Conservation (phyloP, 2,888 invertebrate species). For the Scrobipalpa costella region DNA sequence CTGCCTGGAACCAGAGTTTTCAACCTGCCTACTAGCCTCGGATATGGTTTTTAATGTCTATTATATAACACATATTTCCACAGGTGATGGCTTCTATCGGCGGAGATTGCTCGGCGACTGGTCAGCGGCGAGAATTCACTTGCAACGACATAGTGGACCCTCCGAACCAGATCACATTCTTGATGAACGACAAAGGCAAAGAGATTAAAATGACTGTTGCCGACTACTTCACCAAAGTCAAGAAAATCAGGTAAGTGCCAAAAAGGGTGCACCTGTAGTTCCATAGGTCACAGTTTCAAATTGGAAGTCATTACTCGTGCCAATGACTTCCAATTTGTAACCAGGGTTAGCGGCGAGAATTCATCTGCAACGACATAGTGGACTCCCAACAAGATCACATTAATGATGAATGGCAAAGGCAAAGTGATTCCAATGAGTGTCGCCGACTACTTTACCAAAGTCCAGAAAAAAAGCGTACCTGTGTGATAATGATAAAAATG, state of each 20-base stretch:
- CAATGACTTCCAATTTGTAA: no score
- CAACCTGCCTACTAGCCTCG: neutral
- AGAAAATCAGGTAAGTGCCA: conserved; percentile 49
- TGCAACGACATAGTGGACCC: conserved; percentile 53
- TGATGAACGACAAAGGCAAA: conserved; percentile 39
- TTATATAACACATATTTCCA: neutral
- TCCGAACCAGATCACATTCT: conserved; percentile 46
- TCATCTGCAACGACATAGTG: no score
- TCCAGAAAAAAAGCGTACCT: no score
- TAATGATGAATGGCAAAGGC: conserved; percentile 28
- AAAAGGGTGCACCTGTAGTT: neutral
- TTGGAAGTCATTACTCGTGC: no score
- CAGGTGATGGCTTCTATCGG: conserved; percentile 61
- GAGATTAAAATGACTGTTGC: conserved; percentile 47
- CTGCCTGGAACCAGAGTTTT: no score
- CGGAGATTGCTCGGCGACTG: conserved; percentile 41
- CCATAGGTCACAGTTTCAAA: no score
- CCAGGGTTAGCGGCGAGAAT: no score
- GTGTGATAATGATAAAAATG: no score
- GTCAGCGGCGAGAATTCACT: conserved; percentile 59
- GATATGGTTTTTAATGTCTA: neutral
- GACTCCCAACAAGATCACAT: no score
- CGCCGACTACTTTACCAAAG: conserved; percentile 54
- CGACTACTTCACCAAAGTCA: conserved; percentile 57
- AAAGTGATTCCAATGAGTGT: conserved; percentile 46